Conservation (phyloP, 2,797 vertebrate species). For the Xenops minutus region DNA sequence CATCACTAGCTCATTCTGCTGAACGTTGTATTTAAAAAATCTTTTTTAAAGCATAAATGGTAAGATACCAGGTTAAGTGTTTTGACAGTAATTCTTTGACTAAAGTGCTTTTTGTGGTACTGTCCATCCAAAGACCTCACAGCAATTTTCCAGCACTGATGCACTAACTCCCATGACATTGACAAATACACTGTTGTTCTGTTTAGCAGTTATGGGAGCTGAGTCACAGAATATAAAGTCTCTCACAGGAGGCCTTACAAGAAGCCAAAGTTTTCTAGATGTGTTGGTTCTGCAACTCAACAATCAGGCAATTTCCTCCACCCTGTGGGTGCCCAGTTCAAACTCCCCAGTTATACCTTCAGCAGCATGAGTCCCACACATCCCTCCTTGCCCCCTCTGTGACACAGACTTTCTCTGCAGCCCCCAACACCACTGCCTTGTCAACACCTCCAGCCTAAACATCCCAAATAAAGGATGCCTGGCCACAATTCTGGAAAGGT, state of each 20-base stretch:
- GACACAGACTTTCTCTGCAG: background rate
- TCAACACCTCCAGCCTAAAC: background rate
- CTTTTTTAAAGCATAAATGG: background rate
- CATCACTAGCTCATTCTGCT: background rate
- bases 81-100: background rate
- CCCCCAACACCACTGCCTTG: background rate
- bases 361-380: fast-evolving
- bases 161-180: background rate
- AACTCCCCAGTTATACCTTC: background rate
- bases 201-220: conserved; percentile 14
- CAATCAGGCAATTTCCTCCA: background rate
- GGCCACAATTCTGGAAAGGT: background rate
- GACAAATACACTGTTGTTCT: conserved; percentile 19
- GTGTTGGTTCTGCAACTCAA: background rate
- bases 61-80: background rate
- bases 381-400: background rate
- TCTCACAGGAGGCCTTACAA: background rate
- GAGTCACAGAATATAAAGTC: conserved; percentile 36
- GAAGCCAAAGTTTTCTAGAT: background rate
- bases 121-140: conserved; percentile 21
- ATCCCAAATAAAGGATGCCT: background rate
- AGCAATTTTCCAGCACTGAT: conserved; percentile 30
- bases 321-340: fast-evolving
- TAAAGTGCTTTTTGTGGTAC: background rate
- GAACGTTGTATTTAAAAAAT: background rate